Percentiles rank a stretch among this genome's conserved stretches.
These are phyloP conservation scores for Astyanax mexicanus DNA, from an alignment of 2,797 vertebrate species.

Conservation along the genomic window DNA sequence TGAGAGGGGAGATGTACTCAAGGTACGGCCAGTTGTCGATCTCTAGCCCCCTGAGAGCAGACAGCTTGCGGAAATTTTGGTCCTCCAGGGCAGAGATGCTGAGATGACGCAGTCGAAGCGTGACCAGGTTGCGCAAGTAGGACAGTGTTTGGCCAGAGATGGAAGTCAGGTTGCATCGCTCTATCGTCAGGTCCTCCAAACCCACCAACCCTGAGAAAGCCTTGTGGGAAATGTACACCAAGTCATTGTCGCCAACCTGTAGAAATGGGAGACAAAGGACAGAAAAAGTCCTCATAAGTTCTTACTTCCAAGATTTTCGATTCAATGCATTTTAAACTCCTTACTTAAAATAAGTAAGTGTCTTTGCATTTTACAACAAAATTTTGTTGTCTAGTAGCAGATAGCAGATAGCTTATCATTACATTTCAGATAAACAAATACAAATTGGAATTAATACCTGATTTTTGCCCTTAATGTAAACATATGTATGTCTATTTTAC, in stretches of 20 bases:
- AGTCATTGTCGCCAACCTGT: conserved; percentile 87
- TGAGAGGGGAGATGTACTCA: conserved; percentile 88
- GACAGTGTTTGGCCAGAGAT: conserved; percentile 92
- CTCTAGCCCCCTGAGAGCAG: conserved; percentile 88
- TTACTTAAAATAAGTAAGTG: too few species aligned
- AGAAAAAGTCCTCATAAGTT: too few species aligned
- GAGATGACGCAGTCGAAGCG: conserved; percentile 89
- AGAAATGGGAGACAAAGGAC: neutral
- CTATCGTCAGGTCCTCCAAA: conserved; percentile 90
- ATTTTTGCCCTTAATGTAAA: too few species aligned
- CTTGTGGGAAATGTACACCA: conserved; percentile 96
- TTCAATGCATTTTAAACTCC: too few species aligned
- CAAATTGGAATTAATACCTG: too few species aligned
- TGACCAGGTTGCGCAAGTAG: conserved; percentile 89
- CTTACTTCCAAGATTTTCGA: too few species aligned
- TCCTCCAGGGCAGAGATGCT: conserved; percentile 89
- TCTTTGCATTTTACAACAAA: too few species aligned
- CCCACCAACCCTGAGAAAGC: conserved; percentile 92
- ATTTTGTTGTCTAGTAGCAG: too few species aligned
- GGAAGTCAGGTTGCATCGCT: conserved; percentile 93
- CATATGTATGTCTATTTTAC: too few species aligned
- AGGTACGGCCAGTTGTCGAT: conserved; percentile 92
- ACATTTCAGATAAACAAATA: too few species aligned
- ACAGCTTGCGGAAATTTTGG: conserved; percentile 91
- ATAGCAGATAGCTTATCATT: too few species aligned